Evolutionary conservation across 2,888 invertebrate genomes (phyloP), one percentile per base, ranked within the genome.

Genomic region (Lasioglossum zephyrum): DNA sequence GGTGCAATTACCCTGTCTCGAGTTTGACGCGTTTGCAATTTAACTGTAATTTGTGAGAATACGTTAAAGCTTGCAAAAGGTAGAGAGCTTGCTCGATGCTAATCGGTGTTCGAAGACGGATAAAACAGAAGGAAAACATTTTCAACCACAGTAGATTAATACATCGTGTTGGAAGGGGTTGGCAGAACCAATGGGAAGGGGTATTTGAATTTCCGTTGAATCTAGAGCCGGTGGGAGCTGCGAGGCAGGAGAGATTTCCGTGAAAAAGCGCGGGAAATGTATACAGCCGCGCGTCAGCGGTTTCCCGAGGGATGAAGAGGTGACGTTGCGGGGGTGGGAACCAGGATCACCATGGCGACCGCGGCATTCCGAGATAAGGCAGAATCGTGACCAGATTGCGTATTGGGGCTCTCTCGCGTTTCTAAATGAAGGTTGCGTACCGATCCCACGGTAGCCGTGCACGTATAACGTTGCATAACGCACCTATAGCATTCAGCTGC

Each of bases 321-420:
- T 9, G 5, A 49, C 16, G 26, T 16, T 26, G 36, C 31, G 11
- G 44, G 36, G 53, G 72, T 18, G 49, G 72, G 72, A 5, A 31
- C 63, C 31, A 16, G 74, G 57, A 76, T 85, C 70, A 26, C 87
- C 88, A 85, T 81, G 87, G 82, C 87, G 74, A 88, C 88, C 81
- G 72, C 73, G 72, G 87, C 77, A 81, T 85, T 81, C 81, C 82
- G 82, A 83, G 87, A 85, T 88, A 88, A 87, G 81, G 75, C 83
- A 81, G 74, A 87, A 88, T 87, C 88, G 88, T 88, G 88, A 88
- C 83, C 79, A 75, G 87, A 85, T 87, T 88, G 79, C 80, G 63
- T 81, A 77, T 77, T 77, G 77, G 72, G 70, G 79, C 47, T 70
- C 77, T 79, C 74, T 77, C 74, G 53, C 53, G 79, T 81, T 87